Base-by-base conservation (phyloP, 2,888 invertebrate species). In the Heteropelma amictum region DNA sequence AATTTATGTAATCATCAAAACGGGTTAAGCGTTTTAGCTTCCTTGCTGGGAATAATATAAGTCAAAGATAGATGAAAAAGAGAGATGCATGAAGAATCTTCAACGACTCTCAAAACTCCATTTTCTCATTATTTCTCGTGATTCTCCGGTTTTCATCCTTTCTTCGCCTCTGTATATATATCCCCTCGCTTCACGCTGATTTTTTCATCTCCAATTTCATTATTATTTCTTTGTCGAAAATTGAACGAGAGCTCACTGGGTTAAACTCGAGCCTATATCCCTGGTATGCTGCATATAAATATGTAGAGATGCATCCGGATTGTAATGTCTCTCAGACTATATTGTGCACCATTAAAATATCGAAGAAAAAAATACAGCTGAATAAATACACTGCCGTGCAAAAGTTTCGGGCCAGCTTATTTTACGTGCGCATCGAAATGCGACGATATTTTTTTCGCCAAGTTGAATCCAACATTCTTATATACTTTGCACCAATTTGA, bases 171-270 rank as follows among this genome's bases (percentile, higher is more conserved):
- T n/a, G n/a, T n/a, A n/a, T n/a, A n/a, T n/a, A n/a, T 10, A 26
- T 47, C 45, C 28, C 14, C 21, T 14, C n/a, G 17, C 35, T 14
- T 8, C 23, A 1, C 47, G 3, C 53, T 23, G 12, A n/a, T 1
- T 49, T 47, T 38, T 67, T 42, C 60, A 51, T 67, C 60, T 61
- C 19, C 54, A 75, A 61, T 75, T 75, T 75, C 75, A 49, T 71
- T 71, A 70, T 56, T 42, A 49, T 75, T 70, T 49, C 70, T 70
- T 75, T 75, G 70, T 61, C 47, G 64, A 38, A 51, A 23, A 60
- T 61, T 33, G 12, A 70, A 54, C 54, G 68, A 64, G 35, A 23
- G n/a, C 8, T 33, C 40, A 17, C 40, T 14, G 28, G 21, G 19
- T 30, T 23, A 26, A 51, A 54, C 53, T 33, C 53, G 53, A 38